phyloP scores from a whole-genome alignment of 2,113 vertebrate genomes.

The Corythornis cristatus region DNA sequence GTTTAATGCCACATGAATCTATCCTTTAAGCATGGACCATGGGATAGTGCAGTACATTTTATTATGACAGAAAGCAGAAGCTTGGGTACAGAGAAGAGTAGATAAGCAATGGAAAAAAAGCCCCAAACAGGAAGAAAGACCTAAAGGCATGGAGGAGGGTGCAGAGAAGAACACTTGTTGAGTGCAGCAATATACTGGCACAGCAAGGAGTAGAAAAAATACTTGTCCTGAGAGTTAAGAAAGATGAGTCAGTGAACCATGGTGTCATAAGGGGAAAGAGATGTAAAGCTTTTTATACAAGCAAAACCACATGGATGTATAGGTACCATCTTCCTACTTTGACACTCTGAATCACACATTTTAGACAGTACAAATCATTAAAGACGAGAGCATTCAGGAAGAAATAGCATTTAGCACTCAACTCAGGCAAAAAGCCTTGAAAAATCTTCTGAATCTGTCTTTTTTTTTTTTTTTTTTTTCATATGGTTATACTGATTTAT shows the following conservation, averaged over 20 bases:
- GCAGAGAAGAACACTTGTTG: background rate
- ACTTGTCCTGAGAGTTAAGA: background rate
- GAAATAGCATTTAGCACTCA: background rate
- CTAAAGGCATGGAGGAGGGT: background rate
- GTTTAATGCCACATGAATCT: background rate
- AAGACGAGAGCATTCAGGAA: fast-evolving
- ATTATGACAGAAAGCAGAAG: background rate
- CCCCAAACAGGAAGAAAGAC: background rate
- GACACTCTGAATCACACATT: background rate
- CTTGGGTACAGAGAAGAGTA: background rate
- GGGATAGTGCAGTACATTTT: background rate
- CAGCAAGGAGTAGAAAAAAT: background rate
- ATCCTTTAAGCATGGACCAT: background rate
- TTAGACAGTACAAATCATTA: background rate
- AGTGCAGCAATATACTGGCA: background rate
- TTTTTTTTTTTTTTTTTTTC: too few relatives aligned
- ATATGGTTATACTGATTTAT: background rate
- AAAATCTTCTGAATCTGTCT: background rate
- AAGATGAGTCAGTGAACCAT: background rate
- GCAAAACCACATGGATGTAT: background rate
- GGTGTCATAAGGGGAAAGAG: background rate
- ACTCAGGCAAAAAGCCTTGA: background rate
- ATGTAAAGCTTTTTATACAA: background rate
- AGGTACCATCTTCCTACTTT: background rate
- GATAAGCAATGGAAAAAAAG: background rate